Conservation (phyloP, 1,140 invertebrate species). For the Heliconius melpomene region DNA sequence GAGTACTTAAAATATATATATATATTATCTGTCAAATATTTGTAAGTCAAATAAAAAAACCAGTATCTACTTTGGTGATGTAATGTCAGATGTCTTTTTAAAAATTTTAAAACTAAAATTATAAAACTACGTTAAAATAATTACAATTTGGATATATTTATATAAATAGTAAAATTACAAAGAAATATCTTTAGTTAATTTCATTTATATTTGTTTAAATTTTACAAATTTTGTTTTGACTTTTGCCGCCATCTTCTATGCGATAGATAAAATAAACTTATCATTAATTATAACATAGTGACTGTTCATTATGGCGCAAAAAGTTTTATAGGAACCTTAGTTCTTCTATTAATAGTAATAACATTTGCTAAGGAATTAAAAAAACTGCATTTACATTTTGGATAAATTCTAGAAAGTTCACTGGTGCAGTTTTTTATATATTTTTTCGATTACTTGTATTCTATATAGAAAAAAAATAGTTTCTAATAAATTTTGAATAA, state of each 20-base stretch:
- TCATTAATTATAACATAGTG: slow-evolving; percentile 16
- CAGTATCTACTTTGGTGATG: background rate
- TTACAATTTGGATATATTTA: background rate
- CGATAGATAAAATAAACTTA: slow-evolving; percentile 1
- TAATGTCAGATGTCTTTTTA: background rate
- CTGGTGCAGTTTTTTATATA: background rate
- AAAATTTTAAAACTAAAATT: background rate
- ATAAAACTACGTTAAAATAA: background rate
- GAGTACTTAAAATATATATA: background rate
- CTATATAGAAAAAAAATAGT: too few relatives aligned
- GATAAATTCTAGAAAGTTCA: background rate
- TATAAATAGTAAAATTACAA: background rate
- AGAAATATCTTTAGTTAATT: background rate
- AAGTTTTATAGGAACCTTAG: slow-evolving; percentile 18
- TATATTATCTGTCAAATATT: slow-evolving; percentile 4
- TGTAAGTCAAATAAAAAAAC: background rate
- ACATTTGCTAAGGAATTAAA: background rate
- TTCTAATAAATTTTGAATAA: too few relatives aligned
- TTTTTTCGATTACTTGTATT: too few relatives aligned
- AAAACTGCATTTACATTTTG: background rate
- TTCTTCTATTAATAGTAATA: background rate
- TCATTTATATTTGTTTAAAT: background rate
- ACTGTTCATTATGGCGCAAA: slow-evolving; percentile 30
- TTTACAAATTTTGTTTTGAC: background rate
- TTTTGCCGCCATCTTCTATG: slow-evolving; percentile 8